Conservation (phyloP, 2,797 vertebrate species). For the Karalla daura region DNA sequence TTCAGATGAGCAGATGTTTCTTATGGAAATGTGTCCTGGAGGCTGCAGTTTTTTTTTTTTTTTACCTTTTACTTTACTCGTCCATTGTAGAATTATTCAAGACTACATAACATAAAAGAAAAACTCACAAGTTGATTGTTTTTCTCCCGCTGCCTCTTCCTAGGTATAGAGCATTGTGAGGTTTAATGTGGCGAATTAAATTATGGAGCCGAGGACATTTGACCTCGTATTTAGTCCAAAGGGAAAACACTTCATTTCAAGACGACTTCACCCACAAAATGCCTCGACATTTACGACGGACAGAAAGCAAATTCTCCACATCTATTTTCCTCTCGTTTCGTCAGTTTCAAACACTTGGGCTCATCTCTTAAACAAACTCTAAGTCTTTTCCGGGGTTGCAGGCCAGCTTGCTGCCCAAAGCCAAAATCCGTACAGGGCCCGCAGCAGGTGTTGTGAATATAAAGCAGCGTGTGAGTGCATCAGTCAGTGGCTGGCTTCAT, state of each 20-base stretch:
- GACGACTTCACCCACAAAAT: neutral
- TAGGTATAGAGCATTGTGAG: too few species aligned
- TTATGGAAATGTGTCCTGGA: neutral
- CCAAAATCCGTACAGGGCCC: constrained; percentile 46
- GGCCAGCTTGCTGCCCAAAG: constrained; percentile 28
- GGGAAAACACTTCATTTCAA: neutral
- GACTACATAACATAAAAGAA: neutral
- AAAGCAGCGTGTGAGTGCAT: constrained; percentile 57
- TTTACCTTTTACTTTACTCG: too few species aligned
- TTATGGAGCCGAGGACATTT: neutral
- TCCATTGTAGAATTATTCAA: neutral
- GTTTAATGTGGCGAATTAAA: neutral
- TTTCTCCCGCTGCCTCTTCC: too few species aligned
- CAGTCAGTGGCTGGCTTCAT: constrained; percentile 53
- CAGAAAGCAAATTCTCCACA: neutral
- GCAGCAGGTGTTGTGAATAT: constrained; percentile 66
- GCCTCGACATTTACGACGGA: neutral
- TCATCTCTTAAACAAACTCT: constrained; percentile 21
- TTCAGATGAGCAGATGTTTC: neutral
- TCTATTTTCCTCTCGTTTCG: neutral
- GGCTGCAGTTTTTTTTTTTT: neutral
- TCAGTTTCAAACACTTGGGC: constrained; percentile 6
- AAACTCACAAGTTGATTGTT: neutral
- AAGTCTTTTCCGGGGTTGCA: constrained; percentile 20
- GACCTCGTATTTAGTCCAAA: neutral